These are phyloP conservation scores for Numenius phaeopus DNA, from an alignment of 2,797 vertebrate genomes.

Conservation along the genomic window DNA sequence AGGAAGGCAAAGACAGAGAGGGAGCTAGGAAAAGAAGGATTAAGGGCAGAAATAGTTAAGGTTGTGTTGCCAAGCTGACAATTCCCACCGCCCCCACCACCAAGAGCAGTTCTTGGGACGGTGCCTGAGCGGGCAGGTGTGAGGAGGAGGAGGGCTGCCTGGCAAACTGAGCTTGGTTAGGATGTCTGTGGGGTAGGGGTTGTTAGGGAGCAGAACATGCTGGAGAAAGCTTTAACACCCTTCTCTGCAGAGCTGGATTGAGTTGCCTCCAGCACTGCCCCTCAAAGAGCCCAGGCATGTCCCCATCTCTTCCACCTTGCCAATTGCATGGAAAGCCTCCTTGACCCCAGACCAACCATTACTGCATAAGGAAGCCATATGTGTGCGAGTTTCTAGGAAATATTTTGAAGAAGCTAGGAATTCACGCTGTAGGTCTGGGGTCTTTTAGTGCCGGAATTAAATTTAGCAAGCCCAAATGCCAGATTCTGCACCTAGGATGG, in stretches of 20 bases:
- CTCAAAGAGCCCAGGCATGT: neutral
- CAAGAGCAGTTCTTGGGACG: neutral
- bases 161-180: neutral
- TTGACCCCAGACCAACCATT: neutral
- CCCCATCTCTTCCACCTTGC: neutral
- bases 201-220: neutral
- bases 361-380: accelerated
- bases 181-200: accelerated
- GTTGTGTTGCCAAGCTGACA: neutral
- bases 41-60: neutral
- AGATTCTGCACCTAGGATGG: neutral
- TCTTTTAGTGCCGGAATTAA: neutral
- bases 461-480: neutral
- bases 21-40: neutral
- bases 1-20: neutral
- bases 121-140: neutral
- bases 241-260: neutral
- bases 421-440: neutral
- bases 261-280: neutral
- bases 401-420: neutral
- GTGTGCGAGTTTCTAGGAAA: neutral
- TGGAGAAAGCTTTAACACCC: neutral
- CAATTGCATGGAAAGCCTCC: neutral
- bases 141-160: neutral
- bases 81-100: neutral